Evolutionary conservation across 2,113 vertebrate genomes (phyloP).

Genomic region (Takifugu flavidus): DNA sequence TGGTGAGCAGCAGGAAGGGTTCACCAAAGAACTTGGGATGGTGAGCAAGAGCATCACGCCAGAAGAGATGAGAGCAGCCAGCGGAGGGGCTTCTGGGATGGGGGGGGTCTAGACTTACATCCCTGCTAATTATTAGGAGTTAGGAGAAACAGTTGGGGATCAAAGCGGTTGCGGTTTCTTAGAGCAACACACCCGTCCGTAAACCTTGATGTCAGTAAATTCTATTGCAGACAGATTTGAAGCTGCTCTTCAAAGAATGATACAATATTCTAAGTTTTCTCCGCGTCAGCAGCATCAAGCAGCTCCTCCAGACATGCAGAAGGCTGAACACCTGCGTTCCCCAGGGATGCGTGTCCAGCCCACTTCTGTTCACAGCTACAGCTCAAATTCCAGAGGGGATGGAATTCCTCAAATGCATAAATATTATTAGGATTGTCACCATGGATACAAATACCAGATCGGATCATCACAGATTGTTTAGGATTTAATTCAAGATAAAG

Average conservation of each 20-base stretch:
- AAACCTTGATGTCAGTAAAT: background rate
- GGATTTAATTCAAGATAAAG: constrained; percentile 66
- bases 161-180: too few relatives aligned
- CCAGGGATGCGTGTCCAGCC: background rate
- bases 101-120: constrained; percentile 4
- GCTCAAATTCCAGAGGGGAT: too few relatives aligned
- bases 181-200: too few relatives aligned
- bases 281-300: too few relatives aligned
- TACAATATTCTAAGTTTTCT: too few relatives aligned
- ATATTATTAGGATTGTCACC: background rate
- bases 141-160: too few relatives aligned
- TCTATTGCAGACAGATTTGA: too few relatives aligned
- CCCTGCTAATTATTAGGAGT: constrained; percentile 23
- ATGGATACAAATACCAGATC: too few relatives aligned
- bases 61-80: constrained; percentile 25
- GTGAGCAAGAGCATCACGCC: constrained; percentile 20
- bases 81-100: constrained; percentile 7
- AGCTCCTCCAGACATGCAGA: background rate
- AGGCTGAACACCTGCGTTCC: background rate
- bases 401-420: background rate
- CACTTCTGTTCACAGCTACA: background rate
- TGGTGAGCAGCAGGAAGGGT: constrained; percentile 6
- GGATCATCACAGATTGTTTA: too few relatives aligned
- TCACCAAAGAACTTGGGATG: constrained; percentile 31
- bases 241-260: too few relatives aligned